Percentiles rank a stretch among this genome's conserved stretches.
Conservation (phyloP, 2,113 vertebrate species). For the Bolborhynchus lineola region DNA sequence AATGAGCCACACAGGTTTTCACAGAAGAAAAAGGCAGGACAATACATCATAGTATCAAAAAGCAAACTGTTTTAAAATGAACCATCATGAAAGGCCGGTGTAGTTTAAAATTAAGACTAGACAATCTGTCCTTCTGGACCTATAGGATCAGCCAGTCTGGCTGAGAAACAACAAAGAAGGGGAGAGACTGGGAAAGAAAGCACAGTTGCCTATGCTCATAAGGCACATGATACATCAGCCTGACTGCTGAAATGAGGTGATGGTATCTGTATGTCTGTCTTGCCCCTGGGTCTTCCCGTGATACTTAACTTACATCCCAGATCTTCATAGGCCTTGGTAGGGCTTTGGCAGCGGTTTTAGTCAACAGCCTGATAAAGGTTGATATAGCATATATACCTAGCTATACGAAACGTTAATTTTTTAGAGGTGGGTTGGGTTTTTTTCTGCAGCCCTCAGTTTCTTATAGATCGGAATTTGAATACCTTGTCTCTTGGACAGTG, state of each 20-base stretch:
- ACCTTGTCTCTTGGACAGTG: neutral
- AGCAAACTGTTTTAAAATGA: neutral
- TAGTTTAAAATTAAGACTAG: neutral
- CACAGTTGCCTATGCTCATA: neutral
- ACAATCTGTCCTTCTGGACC: neutral
- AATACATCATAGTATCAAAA: neutral
- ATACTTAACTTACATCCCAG: neutral
- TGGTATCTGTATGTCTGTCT: rapidly evolving
- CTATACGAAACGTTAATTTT: neutral
- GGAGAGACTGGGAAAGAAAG: neutral
- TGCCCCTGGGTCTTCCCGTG: neutral
- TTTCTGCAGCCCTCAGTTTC: neutral
- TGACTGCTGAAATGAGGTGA: neutral
- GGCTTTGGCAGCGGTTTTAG: neutral
- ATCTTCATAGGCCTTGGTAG: neutral
- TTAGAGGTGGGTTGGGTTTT: neutral
- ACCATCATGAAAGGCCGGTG: neutral
- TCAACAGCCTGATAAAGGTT: neutral
- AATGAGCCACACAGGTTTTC: neutral
- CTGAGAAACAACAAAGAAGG: neutral
- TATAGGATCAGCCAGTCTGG: neutral
- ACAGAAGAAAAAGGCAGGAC: neutral
- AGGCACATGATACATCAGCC: neutral
- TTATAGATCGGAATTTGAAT: neutral
- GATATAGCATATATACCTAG: neutral